These are phyloP conservation scores for Halcyon chelicuti DNA, from an alignment of 2,797 vertebrate species.

Conservation along the genomic window DNA sequence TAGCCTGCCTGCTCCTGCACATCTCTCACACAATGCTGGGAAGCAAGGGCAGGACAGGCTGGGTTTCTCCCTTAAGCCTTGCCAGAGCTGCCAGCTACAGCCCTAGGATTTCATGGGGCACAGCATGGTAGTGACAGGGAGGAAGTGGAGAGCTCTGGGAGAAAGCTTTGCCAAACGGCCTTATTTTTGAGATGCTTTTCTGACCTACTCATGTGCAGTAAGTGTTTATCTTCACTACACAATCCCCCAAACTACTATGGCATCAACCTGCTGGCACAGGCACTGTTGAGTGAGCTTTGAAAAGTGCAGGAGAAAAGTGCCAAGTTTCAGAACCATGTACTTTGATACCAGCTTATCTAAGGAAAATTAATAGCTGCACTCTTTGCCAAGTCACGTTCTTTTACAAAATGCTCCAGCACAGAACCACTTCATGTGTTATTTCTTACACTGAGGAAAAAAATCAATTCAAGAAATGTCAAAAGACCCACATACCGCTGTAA, in stretches of 20 bases:
- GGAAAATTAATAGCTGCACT: background rate
- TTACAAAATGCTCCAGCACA: background rate
- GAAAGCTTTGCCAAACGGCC: background rate
- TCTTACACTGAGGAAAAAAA: background rate
- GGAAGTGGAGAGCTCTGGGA: background rate
- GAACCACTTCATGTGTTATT: background rate
- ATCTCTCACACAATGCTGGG: fast-evolving
- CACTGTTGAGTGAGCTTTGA: background rate
- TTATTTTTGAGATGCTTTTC: conserved; percentile 5
- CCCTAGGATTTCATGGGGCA: background rate
- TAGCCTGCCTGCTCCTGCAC: background rate
- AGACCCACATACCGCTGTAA: background rate
- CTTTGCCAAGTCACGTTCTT: conserved; percentile 4
- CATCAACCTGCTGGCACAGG: background rate
- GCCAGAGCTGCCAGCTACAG: background rate
- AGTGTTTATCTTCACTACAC: conserved; percentile 3
- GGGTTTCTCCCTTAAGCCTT: background rate
- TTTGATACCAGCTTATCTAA: conserved; percentile 9
- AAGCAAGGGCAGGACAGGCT: background rate
- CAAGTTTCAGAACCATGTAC: background rate
- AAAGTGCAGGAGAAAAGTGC: background rate
- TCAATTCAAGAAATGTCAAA: background rate
- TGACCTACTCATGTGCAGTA: background rate
- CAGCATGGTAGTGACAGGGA: background rate
- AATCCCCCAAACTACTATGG: background rate